A percentile compares a stretch with the other conserved stretches of the same genome.
phyloP scores from a whole-genome alignment of 2,113 vertebrate genomes.

The Rhea pennata region DNA sequence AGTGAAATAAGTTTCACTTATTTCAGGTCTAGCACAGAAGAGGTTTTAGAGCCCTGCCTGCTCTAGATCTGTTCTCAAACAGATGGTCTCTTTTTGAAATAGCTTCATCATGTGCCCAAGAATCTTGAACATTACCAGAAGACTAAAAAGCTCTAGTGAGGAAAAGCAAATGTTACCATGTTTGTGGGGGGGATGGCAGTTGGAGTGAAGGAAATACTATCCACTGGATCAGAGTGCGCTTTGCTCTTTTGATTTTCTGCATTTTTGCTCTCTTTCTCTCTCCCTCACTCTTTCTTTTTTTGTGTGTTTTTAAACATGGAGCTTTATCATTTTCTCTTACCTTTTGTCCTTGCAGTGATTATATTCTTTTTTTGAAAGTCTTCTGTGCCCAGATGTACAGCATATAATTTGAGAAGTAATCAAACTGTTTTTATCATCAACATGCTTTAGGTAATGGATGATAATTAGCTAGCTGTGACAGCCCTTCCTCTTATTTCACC shows the following conservation, averaged over 20 bases:
- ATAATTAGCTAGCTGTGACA: background rate
- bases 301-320: background rate
- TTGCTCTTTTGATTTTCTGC: background rate
- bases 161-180: background rate
- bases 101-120: background rate
- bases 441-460: background rate
- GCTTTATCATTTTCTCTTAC: background rate
- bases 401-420: background rate
- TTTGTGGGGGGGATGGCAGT: background rate
- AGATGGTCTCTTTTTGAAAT: background rate
- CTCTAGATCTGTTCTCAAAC: background rate
- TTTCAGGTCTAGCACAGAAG: background rate
- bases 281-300: background rate
- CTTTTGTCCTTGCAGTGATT: background rate
- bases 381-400: background rate
- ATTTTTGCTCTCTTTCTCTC: background rate
- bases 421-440: background rate
- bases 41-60: background rate
- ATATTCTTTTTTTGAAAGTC: background rate
- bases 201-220: background rate
- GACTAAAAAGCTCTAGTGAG: background rate
- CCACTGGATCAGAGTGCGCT: background rate
- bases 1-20: background rate
- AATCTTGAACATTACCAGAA: background rate
- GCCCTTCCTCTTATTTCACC: background rate